phyloP scores from a whole-genome alignment of 2,888 invertebrate species.

The Phymatocera aterrima region DNA sequence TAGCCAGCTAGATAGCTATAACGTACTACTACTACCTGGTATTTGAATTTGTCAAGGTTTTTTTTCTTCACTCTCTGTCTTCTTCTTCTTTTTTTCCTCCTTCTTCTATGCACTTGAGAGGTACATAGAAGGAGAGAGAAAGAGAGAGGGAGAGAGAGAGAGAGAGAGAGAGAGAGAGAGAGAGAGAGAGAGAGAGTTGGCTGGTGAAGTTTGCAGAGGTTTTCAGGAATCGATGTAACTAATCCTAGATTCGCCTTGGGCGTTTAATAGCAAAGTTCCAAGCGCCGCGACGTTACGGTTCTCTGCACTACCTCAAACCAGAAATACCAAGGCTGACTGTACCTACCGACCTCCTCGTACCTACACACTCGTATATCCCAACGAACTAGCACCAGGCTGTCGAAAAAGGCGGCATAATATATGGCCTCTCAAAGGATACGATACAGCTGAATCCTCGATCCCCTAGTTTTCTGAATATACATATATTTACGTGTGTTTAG shows the following conservation, averaged over 20 bases:
- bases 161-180: not conserved
- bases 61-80: not conserved
- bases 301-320: constrained; percentile 13
- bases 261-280: constrained; percentile 36
- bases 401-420: not conserved
- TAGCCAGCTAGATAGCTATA: not conserved
- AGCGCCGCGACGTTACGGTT: not conserved
- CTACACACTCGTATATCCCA: too few species aligned
- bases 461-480: constrained; percentile 1
- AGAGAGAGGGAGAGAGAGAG: not conserved
- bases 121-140: not conserved
- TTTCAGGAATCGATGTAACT: constrained; percentile 40
- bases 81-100: not conserved
- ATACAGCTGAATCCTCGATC: not conserved
- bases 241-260: constrained; percentile 32
- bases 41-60: constrained; percentile 31
- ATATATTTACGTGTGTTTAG: not conserved
- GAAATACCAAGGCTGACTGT: not conserved
- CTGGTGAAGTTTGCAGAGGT: too few species aligned
- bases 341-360: not conserved
- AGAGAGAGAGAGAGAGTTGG: not conserved
- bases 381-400: not conserved
- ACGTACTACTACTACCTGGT: not conserved
- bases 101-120: not conserved
- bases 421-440: not conserved